Conservation (phyloP, 2,797 vertebrate genomes). For the Sarcophilus harrisii region DNA sequence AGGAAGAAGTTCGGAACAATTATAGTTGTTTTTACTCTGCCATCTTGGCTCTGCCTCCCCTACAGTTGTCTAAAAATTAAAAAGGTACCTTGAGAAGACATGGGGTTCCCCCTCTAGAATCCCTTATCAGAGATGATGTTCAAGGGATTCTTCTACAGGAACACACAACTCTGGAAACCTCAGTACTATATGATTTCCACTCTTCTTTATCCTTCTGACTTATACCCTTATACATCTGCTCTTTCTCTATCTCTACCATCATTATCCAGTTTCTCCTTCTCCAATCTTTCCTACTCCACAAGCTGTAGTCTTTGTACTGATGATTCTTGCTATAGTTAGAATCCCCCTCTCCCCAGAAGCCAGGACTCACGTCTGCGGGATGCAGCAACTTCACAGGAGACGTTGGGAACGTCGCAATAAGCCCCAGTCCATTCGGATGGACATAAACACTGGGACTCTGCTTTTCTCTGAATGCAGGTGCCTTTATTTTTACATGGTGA, state of each 20-base stretch:
- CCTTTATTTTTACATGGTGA: constrained; percentile 93
- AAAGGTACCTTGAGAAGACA: background rate
- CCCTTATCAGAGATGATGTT: background rate
- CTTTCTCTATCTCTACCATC: background rate
- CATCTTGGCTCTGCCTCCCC: no score
- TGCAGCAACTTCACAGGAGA: constrained; percentile 91
- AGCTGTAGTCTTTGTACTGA: background rate
- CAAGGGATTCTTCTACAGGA: background rate
- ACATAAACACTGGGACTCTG: constrained; percentile 90
- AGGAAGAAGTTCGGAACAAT: background rate
- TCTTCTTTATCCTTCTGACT: background rate
- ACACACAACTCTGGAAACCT: background rate
- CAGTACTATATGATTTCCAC: background rate
- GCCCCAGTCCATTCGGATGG: constrained; percentile 89
- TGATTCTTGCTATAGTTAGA: accelerated
- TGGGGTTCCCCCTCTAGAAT: background rate
- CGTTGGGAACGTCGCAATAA: constrained; percentile 93
- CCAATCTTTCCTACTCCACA: background rate
- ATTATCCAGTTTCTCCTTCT: background rate
- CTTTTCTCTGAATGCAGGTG: constrained; percentile 89
- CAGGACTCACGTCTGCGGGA: constrained; percentile 86
- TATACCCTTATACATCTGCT: background rate
- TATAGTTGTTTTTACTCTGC: no score
- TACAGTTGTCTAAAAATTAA: background rate
- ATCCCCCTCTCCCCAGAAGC: background rate